Percentiles rank a stretch among this genome's conserved stretches.
phyloP scores from a whole-genome alignment of 2,113 vertebrate species.

The Hyperopisus bebe region DNA sequence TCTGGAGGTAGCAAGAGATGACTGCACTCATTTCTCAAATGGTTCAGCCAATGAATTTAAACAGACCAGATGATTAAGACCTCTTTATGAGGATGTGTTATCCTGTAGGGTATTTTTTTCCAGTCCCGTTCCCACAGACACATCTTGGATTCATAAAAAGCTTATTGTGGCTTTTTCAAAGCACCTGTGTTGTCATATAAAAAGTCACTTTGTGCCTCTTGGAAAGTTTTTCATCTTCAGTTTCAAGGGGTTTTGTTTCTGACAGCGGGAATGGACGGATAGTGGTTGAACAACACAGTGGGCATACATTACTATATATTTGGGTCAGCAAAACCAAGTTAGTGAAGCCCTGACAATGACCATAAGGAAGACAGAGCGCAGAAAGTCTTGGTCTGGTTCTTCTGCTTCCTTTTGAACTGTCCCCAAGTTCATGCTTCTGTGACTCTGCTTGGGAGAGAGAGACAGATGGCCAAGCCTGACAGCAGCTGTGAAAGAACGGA shows the following conservation, averaged over 20 bases:
- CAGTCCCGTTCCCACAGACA: not conserved
- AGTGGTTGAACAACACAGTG: not conserved
- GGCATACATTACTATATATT: not conserved
- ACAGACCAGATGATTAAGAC: not conserved
- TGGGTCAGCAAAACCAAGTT: not conserved
- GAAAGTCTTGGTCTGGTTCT: not conserved
- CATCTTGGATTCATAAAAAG: not conserved
- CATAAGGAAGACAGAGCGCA: not conserved
- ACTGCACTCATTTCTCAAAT: not conserved
- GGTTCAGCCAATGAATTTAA: not conserved
- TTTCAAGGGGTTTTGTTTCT: not conserved
- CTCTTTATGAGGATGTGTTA: not conserved
- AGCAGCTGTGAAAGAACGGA: constrained; percentile 39
- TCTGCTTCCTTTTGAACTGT: not conserved
- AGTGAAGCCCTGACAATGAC: not conserved
- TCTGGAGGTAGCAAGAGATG: not conserved
- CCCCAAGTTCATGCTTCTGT: not conserved
- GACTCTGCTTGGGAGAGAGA: not conserved
- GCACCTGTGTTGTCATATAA: not conserved
- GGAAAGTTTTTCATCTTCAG: not conserved
- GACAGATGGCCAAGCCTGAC: constrained; percentile 34
- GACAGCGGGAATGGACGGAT: not conserved
- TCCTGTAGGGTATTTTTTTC: not conserved
- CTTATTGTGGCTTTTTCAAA: not conserved
- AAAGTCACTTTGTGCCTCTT: not conserved